Percentiles rank a stretch among this genome's conserved stretches.
These are phyloP conservation scores for Amiota communis DNA, from an alignment of 2,888 invertebrate genomes.

Conservation along the genomic window DNA sequence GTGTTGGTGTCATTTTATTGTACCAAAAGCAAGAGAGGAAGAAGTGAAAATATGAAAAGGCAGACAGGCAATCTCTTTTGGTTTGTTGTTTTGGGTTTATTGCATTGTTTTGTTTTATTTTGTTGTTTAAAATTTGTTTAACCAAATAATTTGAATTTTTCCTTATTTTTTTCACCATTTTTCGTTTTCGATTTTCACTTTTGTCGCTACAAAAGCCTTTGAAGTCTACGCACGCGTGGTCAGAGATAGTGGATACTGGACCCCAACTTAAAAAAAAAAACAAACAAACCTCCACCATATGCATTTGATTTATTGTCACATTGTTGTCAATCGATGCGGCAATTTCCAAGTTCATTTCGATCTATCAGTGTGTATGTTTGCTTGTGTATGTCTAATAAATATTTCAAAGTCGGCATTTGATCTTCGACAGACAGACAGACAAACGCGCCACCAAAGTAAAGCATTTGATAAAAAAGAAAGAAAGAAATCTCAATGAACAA, in stretches of 20 bases:
- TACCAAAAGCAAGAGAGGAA: too few species aligned
- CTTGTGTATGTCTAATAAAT: slow-evolving; percentile 5
- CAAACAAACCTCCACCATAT: slow-evolving; percentile 6
- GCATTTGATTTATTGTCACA: slow-evolving; percentile 26
- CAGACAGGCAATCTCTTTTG: too few species aligned
- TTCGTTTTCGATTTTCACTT: slow-evolving; percentile 5
- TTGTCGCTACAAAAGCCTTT: slow-evolving; percentile 11
- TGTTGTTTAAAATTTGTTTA: slow-evolving; percentile 14
- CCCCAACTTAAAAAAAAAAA: too few species aligned
- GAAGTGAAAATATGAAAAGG: too few species aligned
- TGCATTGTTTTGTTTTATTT: slow-evolving; percentile 2
- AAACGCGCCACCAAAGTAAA: slow-evolving; percentile 14
- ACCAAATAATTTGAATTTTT: slow-evolving; percentile 18
- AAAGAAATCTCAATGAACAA: not conserved
- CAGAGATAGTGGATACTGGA: not conserved
- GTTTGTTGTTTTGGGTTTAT: not conserved
- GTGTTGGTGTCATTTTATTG: too few species aligned
- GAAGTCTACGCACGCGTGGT: slow-evolving; percentile 13
- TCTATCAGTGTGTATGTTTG: not conserved
- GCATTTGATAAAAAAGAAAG: slow-evolving; percentile 5
- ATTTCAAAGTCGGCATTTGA: slow-evolving; percentile 9
- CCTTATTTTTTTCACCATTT: not conserved
- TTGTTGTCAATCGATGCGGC: slow-evolving; percentile 16
- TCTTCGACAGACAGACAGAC: not conserved
- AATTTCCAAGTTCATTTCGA: not conserved